Evolutionary conservation across 2,888 invertebrate species (phyloP).

Genomic region (Hypercompe scribonia): DNA sequence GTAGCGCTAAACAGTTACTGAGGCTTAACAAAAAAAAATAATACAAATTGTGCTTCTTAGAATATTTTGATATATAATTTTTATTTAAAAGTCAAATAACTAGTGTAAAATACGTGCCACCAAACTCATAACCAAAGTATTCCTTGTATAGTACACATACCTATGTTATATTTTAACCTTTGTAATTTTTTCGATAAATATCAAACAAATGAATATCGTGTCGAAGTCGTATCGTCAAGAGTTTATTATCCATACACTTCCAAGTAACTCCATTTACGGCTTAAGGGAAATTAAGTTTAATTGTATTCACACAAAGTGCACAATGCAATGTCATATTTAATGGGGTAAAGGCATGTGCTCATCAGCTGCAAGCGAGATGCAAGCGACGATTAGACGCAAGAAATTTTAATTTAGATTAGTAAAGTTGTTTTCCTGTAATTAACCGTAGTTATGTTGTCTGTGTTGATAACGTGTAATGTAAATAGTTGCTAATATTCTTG

Average conservation of each 20-base stretch:
- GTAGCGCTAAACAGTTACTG: no score
- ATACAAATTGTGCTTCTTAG: no score
- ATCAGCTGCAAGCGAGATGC: conserved; percentile 14
- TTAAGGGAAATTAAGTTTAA: conserved; percentile 41
- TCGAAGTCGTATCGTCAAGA: conserved; percentile 12
- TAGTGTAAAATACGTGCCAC: no score
- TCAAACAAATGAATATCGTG: neutral
- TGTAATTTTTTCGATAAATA: neutral
- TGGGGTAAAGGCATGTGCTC: conserved; percentile 29
- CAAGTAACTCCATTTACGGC: conserved; percentile 20
- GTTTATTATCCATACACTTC: conserved; percentile 1
- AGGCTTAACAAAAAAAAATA: no score
- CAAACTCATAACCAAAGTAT: no score
- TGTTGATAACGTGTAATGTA: neutral
- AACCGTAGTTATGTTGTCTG: neutral
- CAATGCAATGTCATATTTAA: conserved; percentile 45
- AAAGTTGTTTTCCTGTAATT: neutral
- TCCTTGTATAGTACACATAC: neutral
- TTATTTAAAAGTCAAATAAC: no score
- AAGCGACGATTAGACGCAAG: conserved; percentile 28
- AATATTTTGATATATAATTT: no score
- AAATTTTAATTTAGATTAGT: conserved; percentile 28
- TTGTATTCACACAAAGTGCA: conserved; percentile 32
- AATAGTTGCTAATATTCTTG: neutral
- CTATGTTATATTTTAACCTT: neutral